Evolutionary conservation across 2,888 invertebrate species (phyloP).

Genomic region (Acanthosoma haemorrhoidale): DNA sequence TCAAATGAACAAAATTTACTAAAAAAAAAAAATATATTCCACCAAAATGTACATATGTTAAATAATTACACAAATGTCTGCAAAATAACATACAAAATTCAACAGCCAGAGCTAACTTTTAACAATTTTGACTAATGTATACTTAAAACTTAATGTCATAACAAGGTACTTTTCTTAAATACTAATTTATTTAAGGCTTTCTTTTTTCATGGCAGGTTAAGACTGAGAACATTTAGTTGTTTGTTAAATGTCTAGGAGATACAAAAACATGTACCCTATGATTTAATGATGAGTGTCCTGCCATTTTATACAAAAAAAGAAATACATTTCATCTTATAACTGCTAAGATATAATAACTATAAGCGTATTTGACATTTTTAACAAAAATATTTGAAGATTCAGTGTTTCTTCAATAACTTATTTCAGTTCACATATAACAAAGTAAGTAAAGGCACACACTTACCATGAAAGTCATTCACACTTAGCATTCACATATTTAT

Average conservation of each 20-base stretch:
- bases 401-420: background rate
- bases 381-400: background rate
- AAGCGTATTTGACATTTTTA: background rate
- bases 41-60: background rate
- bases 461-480: background rate
- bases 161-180: conserved; percentile 7
- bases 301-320: background rate
- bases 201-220: background rate
- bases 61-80: conserved; percentile 5
- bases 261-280: background rate
- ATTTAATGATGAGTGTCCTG: background rate
- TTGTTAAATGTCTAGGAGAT: conserved; percentile 3
- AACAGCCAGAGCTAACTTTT: background rate
- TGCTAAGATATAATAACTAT: background rate
- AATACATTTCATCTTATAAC: background rate
- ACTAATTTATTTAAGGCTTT: background rate
- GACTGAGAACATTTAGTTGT: background rate
- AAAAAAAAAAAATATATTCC: conserved; percentile 9
- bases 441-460: background rate
- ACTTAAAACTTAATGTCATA: background rate
- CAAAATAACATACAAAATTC: background rate
- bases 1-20: background rate
- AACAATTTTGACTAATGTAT: background rate
- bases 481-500: background rate
- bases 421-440: conserved; percentile 7